Evolutionary conservation across 2,113 vertebrate species (phyloP), one percentile per base, ranked within the genome.

Genomic region (Grus americana): DNA sequence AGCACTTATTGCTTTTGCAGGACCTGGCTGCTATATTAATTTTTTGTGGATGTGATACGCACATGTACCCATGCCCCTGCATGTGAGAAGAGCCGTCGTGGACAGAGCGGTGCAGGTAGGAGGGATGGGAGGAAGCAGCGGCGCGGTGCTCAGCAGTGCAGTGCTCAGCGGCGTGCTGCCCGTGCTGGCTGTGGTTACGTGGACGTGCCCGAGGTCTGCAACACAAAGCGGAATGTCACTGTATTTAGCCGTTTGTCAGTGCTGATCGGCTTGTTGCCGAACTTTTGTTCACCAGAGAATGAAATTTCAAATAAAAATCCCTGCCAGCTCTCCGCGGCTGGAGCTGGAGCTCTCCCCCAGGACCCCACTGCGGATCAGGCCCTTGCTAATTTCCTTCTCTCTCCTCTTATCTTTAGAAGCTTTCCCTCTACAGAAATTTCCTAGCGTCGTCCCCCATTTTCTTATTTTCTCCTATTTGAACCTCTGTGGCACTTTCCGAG

Each of bases 101-200:
- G 36, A 6, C 12, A 12, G 3, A 47, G 23, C 2, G 3, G 36
- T 10, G 29, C 11, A 1, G 47, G 88, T 1, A 3, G 38, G 70
- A 4, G 23, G 4, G 29, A 5, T 5, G 59, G 5, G 9, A 23
- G 26, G 32, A n/a, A 14, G 67, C 38, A 17, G 40, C 24, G 7
- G 38, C 1, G 17, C 1, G 1, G 40, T 23, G 67, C 75, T 29
- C 40, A 42, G 40, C 40, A 9, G 38, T 9, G 38, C 38, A 9
- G 38, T 38, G 67, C 75, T 29, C n/a, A 20, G 67, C 47, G 2
- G 11, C 3, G 11, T 8, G 54, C 40, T 10, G 49, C 40, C 4
- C 1, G 1, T 12, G 14, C 22, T 6, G 47, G 6, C 27, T 7
- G 12, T 1, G 3, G 23, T 3, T 20, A 15, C 3, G 2, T 0